A percentile compares a stretch with the other conserved stretches of the same genome.
phyloP scores from a whole-genome alignment of 2,797 vertebrate species.

The Psittacula echo region DNA sequence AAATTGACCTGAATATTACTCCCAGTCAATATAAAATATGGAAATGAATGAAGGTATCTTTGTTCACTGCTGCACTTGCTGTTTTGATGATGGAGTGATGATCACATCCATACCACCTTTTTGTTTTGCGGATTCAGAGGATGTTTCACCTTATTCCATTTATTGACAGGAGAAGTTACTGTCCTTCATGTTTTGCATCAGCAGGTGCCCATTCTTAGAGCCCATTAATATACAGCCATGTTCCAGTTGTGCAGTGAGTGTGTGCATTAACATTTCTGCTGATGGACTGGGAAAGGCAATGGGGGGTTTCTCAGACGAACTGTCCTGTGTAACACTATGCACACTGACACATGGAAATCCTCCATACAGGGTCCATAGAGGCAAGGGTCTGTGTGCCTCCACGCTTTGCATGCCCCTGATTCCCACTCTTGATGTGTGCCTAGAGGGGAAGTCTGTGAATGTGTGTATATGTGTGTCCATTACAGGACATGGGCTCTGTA shows the following conservation, averaged over 20 bases:
- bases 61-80: neutral
- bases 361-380: accelerated
- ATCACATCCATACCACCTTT: neutral
- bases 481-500: neutral
- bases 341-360: neutral
- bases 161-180: neutral
- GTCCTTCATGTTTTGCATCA: neutral
- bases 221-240: accelerated
- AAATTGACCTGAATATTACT: neutral
- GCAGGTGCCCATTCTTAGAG: neutral
- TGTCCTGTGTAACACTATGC: neutral
- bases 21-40: neutral
- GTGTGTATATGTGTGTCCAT: neutral
- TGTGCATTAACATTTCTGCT: accelerated
- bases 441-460: neutral
- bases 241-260: accelerated
- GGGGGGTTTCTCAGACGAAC: neutral
- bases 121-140: neutral
- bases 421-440: neutral
- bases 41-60: neutral
- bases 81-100: neutral
- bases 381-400: neutral
- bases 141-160: neutral
- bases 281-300: neutral
- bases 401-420: neutral